phyloP scores from a whole-genome alignment of 2,797 vertebrate species.

The Garrulus glandarius region DNA sequence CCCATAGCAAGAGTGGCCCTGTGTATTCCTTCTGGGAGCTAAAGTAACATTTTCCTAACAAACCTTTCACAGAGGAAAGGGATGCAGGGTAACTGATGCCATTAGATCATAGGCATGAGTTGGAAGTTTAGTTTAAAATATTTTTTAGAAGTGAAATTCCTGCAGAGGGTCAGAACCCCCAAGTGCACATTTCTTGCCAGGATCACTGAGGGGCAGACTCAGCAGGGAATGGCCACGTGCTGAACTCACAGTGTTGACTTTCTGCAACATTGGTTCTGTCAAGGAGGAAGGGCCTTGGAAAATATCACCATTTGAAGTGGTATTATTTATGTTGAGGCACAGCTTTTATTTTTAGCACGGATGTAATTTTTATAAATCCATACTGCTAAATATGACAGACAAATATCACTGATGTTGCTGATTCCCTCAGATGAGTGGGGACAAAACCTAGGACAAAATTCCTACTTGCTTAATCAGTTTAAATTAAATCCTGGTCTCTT shows the following conservation, averaged over 20 bases:
- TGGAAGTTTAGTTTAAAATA: background rate
- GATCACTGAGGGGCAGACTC: background rate
- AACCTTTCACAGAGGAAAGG: background rate
- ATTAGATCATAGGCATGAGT: background rate
- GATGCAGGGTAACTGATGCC: background rate
- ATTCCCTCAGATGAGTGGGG: background rate
- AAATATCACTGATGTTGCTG: background rate
- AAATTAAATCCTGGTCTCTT: background rate
- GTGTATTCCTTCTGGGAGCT: background rate
- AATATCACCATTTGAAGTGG: background rate
- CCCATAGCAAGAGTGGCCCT: background rate
- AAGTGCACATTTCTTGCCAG: background rate
- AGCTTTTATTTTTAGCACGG: background rate
- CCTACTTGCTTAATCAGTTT: background rate
- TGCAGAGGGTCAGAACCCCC: background rate
- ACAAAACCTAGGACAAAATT: background rate
- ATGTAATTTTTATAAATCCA: background rate
- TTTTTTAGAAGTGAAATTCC: background rate
- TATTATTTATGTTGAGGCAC: background rate
- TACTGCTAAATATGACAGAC: background rate
- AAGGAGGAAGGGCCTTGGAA: background rate
- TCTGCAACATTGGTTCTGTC: background rate
- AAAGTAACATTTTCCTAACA: background rate
- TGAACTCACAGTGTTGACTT: rapidly evolving
- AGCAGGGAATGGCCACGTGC: rapidly evolving